Evolutionary conservation across 2,888 invertebrate genomes (phyloP).

Genomic region (Lithophane semibrunnea): DNA sequence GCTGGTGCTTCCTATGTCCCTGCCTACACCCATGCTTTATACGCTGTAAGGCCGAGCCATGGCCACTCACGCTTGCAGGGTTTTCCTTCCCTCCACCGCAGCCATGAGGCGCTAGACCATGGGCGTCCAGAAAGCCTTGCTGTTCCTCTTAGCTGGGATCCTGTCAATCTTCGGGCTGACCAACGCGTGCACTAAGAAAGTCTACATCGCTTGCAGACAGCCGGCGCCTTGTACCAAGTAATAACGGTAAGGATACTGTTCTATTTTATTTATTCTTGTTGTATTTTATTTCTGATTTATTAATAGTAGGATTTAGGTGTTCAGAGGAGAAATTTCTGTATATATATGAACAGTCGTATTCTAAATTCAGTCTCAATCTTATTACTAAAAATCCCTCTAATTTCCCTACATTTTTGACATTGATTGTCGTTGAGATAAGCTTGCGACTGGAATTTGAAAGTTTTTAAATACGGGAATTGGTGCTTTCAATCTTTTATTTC

Average conservation of each 20-base stretch:
- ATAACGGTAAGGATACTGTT: slow-evolving; percentile 44
- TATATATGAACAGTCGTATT: not conserved
- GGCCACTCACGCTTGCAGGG: slow-evolving; percentile 67
- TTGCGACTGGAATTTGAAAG: not conserved
- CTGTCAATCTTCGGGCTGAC: slow-evolving; percentile 72
- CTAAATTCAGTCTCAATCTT: too few species aligned
- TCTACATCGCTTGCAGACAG: slow-evolving; percentile 81
- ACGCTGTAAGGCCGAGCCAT: slow-evolving; percentile 59
- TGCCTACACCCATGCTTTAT: slow-evolving; percentile 30
- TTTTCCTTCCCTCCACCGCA: slow-evolving; percentile 64
- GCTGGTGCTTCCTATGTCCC: not conserved
- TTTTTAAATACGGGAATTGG: not conserved
- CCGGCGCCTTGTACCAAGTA: slow-evolving; percentile 82
- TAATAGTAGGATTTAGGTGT: not conserved
- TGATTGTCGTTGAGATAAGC: not conserved
- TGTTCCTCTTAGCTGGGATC: slow-evolving; percentile 70
- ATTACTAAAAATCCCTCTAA: not conserved
- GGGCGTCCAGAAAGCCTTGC: slow-evolving; percentile 74
- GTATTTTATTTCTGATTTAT: not conserved
- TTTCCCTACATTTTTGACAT: not conserved
- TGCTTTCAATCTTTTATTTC: not conserved
- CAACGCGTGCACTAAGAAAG: slow-evolving; percentile 79
- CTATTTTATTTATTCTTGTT: not conserved
- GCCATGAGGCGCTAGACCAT: slow-evolving; percentile 71
- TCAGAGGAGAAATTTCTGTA: not conserved